Evolutionary conservation across 2,113 vertebrate genomes (phyloP).

Genomic region (Bolborhynchus lineola): DNA sequence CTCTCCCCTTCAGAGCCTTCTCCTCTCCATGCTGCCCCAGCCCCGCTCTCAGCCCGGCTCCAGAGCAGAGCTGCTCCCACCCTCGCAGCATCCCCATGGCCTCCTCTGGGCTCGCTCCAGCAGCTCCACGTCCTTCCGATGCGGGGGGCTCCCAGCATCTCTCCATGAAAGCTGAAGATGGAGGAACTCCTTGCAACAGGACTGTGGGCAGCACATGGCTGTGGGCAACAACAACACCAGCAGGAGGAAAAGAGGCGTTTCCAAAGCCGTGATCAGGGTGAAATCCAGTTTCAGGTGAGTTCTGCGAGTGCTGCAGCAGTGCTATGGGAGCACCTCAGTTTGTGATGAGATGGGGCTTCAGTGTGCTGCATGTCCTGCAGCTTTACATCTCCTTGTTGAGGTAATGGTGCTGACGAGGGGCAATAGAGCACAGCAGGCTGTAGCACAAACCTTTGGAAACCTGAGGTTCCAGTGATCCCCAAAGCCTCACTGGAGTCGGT

Average conservation of each 20-base stretch:
- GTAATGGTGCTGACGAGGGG: rapidly evolving
- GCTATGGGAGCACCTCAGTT: rapidly evolving
- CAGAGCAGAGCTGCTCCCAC: too few relatives aligned
- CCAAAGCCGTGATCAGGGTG: rapidly evolving
- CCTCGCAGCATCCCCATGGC: neutral
- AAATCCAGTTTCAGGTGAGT: rapidly evolving
- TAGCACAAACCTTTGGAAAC: neutral
- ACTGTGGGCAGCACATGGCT: rapidly evolving
- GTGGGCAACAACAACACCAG: rapidly evolving
- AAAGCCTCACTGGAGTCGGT: neutral
- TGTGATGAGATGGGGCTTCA: neutral
- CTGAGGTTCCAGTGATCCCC: neutral
- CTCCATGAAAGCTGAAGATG: rapidly evolving
- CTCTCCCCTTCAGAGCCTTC: too few relatives aligned
- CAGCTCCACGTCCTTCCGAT: neutral
- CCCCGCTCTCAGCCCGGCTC: too few relatives aligned
- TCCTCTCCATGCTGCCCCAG: too few relatives aligned
- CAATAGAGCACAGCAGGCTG: rapidly evolving
- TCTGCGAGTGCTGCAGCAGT: neutral
- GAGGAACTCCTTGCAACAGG: rapidly evolving
- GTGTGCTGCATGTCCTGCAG: neutral
- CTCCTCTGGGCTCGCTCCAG: neutral
- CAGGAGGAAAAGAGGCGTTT: neutral
- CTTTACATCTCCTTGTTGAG: neutral
- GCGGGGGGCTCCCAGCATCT: rapidly evolving